Evolutionary conservation across 2,888 invertebrate genomes (phyloP).

Genomic region (Strigamia transsilvanica): DNA sequence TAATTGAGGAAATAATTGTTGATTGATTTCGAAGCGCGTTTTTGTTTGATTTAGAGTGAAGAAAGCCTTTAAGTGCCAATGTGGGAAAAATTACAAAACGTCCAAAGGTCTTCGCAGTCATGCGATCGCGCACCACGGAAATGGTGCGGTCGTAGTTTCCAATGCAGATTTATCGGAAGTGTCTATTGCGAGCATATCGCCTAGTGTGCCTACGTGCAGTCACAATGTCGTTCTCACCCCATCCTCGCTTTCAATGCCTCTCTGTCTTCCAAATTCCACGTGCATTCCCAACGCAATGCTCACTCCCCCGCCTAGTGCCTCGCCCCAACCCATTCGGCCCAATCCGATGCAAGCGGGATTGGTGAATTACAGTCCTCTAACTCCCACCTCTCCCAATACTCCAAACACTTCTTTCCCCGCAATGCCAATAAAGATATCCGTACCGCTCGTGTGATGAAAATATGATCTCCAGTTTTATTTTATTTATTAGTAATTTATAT

Average conservation of each 20-base stretch:
- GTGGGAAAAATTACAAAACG: conserved; percentile 86
- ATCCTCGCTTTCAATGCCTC: conserved; percentile 14
- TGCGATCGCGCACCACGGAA: conserved; percentile 65
- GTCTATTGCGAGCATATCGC: background rate
- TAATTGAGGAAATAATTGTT: background rate
- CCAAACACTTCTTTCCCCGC: background rate
- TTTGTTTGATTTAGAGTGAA: conserved; percentile 71
- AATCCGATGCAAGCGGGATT: background rate
- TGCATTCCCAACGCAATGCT: conserved; percentile 9
- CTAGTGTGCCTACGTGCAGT: background rate
- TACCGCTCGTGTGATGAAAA: background rate
- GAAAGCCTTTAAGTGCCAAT: conserved; percentile 82
- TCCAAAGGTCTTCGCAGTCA: conserved; percentile 80
- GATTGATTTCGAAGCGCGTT: conserved; percentile 25
- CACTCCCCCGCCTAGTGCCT: conserved; percentile 51
- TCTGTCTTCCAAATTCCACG: background rate
- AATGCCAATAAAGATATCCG: conserved; percentile 4
- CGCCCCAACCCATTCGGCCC: conserved; percentile 7
- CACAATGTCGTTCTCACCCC: background rate
- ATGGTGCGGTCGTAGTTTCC: background rate
- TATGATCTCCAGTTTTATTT: background rate
- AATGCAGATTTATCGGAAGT: conserved; percentile 14
- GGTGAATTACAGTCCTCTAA: conserved; percentile 42
- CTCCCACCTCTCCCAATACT: conserved; percentile 50
- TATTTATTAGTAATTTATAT: background rate